Conservation (phyloP, 2,888 invertebrate genomes). For the Caenorhabditis virilis region DNA sequence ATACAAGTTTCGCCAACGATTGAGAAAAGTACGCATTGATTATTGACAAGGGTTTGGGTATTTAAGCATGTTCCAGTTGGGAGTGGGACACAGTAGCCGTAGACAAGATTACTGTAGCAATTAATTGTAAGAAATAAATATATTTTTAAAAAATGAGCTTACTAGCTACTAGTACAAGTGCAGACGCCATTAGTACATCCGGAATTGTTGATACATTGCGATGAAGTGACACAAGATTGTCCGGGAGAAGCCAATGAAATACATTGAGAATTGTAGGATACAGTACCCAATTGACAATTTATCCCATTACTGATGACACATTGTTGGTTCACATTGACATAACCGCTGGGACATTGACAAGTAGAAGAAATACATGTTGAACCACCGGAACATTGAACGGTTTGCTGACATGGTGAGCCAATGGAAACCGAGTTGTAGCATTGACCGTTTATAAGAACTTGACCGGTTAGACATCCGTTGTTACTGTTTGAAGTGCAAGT, state of each 20-base stretch:
- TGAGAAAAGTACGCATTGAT: conserved; percentile 36
- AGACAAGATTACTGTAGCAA: conserved; percentile 32
- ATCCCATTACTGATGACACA: conserved; percentile 31
- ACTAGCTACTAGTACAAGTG: conserved; percentile 31
- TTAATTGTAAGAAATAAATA: background rate
- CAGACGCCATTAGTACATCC: conserved; percentile 29
- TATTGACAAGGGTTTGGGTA: conserved; percentile 34
- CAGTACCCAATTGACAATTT: conserved; percentile 26
- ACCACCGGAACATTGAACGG: conserved; percentile 47
- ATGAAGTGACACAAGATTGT: conserved; percentile 23
- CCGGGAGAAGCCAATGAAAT: conserved; percentile 38
- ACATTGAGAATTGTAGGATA: conserved; percentile 36
- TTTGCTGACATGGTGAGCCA: conserved; percentile 45
- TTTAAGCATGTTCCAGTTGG: conserved; percentile 13
- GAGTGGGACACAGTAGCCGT: conserved; percentile 42
- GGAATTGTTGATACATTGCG: conserved; percentile 43
- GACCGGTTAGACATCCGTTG: conserved; percentile 28
- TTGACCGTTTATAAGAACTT: conserved; percentile 43
- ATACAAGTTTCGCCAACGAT: conserved; percentile 40
- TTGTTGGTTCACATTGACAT: conserved; percentile 25
- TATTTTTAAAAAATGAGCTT: conserved; percentile 1
- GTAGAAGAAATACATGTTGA: conserved; percentile 19
- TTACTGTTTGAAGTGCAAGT: conserved; percentile 12
- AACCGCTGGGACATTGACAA: conserved; percentile 34
- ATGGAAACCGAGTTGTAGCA: conserved; percentile 47